Conservation (phyloP, 2,888 invertebrate genomes). For the Theristus sp. region DNA sequence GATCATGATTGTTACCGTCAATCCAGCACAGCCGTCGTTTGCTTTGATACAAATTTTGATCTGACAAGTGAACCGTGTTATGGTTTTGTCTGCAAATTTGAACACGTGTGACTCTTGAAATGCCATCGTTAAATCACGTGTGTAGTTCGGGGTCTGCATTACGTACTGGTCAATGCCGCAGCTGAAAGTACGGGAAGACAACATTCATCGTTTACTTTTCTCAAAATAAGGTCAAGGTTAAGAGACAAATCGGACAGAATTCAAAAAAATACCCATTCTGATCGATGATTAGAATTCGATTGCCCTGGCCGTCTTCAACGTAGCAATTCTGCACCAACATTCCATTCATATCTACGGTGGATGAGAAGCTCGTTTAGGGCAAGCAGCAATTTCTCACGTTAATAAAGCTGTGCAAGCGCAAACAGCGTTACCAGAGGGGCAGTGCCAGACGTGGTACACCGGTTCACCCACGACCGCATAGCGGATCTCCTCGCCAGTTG, state of each 20-base stretch:
- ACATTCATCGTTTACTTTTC: no score
- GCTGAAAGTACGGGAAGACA: slow-evolving; percentile 10
- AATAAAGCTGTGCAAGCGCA: no score
- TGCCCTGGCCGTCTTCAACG: slow-evolving; percentile 25
- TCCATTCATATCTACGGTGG: slow-evolving; percentile 15
- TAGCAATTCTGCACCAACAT: slow-evolving; percentile 28
- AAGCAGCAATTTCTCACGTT: not conserved
- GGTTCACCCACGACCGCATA: slow-evolving; percentile 24
- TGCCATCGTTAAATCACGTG: slow-evolving; percentile 18
- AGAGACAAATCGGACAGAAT: no score
- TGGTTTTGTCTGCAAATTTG: slow-evolving; percentile 26
- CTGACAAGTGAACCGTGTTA: slow-evolving; percentile 25
- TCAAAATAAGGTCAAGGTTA: no score
- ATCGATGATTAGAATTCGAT: slow-evolving; percentile 26
- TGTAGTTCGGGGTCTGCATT: slow-evolving; percentile 23
- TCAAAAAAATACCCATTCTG: slow-evolving; percentile 18
- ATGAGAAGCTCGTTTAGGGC: not conserved
- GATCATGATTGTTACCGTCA: slow-evolving; percentile 15
- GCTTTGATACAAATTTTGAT: slow-evolving; percentile 21
- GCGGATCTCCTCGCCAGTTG: slow-evolving; percentile 22
- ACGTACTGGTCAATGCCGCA: slow-evolving; percentile 27
- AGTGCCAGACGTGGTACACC: slow-evolving; percentile 26
- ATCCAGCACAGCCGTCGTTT: slow-evolving; percentile 19
- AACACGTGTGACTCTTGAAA: slow-evolving; percentile 22
- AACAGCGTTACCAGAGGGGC: slow-evolving; percentile 18